Evolutionary conservation across 2,797 vertebrate species (phyloP), one percentile per base, ranked within the genome.

Genomic region (Agapornis canus): DNA sequence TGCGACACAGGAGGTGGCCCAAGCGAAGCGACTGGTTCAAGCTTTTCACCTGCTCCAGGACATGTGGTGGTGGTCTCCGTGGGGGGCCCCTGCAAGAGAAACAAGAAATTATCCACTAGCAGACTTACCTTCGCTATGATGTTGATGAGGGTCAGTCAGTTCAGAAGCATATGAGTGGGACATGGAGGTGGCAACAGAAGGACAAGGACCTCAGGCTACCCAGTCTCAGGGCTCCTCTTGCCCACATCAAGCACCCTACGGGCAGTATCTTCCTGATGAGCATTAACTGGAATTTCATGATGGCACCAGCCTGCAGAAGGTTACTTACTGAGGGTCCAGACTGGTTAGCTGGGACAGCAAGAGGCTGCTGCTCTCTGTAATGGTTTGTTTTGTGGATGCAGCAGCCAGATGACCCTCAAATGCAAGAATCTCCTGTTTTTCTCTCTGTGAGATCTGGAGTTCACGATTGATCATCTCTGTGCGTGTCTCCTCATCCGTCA

Each of bases 371-470:
- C 98, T 99, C 97, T 99, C 99, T 0, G 99, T 99, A 97, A 99
- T 99, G 60, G 99, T 99, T 97, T 99, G 99, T 89, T 99, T 99
- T 56, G 99, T 99, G 91, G 99, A 99, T 0, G 99, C 99, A 1
- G 99, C 99, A 0, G 99, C 99, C 96, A 99, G 95, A 93, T 99
- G 99, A 81, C 99, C 99, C 94, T 99, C 99, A 16, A 99, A 99
- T 8, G 99, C 99, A 94, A 99, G 96, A 85, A 99, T 99, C 94
- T 99, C 99, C 87, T 99, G 99, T 93, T 99, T 99, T 97, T 99
- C 99, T 69, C 99, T 98, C 97, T 99, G 99, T 9, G 99, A 99
- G 78, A 98, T 98, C 94, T 99, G 99, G 92, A 99, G 98, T 96
- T 99, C 99, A 4, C 99, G 98, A 97, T 97, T 99, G 92, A 99